Evolutionary conservation across 2,797 vertebrate genomes (phyloP).

Genomic region (Oryzias sinensis): DNA sequence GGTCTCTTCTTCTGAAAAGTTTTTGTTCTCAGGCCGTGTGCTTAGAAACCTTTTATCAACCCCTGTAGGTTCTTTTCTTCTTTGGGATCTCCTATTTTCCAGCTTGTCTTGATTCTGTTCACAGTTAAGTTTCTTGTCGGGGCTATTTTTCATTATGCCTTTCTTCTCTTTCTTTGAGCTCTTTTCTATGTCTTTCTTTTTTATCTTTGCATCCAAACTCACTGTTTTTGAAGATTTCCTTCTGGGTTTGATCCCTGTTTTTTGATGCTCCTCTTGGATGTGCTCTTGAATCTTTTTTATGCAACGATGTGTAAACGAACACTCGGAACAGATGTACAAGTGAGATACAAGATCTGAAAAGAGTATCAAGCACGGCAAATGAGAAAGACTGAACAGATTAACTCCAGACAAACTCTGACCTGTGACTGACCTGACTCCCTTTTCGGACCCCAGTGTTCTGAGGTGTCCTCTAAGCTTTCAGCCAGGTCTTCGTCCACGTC

Average conservation of each 20-base stretch:
- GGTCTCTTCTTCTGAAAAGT: slow-evolving; percentile 50
- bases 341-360: slow-evolving; percentile 44
- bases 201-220: slow-evolving; percentile 6
- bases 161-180: slow-evolving; percentile 1
- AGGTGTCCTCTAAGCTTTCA: slow-evolving; percentile 21
- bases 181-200: slow-evolving; percentile 15
- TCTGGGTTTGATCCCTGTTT: background rate
- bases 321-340: slow-evolving; percentile 52
- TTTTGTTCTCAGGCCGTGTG: slow-evolving; percentile 33
- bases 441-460: slow-evolving; percentile 42
- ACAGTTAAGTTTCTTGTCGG: slow-evolving; percentile 16
- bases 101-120: slow-evolving; percentile 40
- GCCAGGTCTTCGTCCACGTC: slow-evolving; percentile 37
- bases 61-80: slow-evolving; percentile 16
- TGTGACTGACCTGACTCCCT: slow-evolving; percentile 42
- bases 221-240: slow-evolving; percentile 3
- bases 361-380: slow-evolving; percentile 8
- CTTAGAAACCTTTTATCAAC: slow-evolving; percentile 64
- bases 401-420: background rate
- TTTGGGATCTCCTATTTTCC: slow-evolving; percentile 28
- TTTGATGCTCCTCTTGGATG: slow-evolving; percentile 37
- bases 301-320: slow-evolving; percentile 40
- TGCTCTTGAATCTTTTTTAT: slow-evolving; percentile 56
- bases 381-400: background rate
- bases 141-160: slow-evolving; percentile 5